These are phyloP conservation scores for Himantopus leucocephalus DNA, from an alignment of 2,113 vertebrate species.

Conservation along the genomic window DNA sequence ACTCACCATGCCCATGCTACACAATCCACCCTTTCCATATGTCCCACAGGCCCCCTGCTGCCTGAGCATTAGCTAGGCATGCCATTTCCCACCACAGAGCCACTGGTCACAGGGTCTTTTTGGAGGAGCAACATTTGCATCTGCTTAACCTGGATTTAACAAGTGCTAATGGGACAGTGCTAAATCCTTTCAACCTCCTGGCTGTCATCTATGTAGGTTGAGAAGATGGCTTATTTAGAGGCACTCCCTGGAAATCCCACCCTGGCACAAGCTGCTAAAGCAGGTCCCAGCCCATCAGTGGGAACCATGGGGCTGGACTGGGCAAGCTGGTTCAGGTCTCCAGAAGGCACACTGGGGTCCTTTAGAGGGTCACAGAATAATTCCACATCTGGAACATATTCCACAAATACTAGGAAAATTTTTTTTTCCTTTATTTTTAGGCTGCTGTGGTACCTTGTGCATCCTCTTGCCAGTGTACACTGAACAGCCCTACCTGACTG, in stretches of 20 bases:
- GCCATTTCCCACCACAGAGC: neutral
- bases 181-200: neutral
- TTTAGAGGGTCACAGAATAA: neutral
- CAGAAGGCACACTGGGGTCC: neutral
- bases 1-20: neutral
- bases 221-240: neutral
- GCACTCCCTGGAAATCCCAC: neutral
- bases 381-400: neutral
- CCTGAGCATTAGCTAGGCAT: too few species aligned
- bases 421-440: neutral
- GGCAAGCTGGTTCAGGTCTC: neutral
- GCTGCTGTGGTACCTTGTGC: neutral
- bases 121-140: neutral
- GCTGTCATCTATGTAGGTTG: neutral
- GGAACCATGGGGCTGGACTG: neutral
- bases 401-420: neutral
- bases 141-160: neutral
- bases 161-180: neutral
- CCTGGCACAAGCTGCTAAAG: neutral
- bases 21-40: neutral
- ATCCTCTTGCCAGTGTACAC: neutral
- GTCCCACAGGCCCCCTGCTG: neutral
- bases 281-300: neutral
- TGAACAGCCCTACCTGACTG: neutral
- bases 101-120: neutral